Percentiles rank a stretch among this genome's conserved stretches.
Conservation (phyloP, 2,888 invertebrate genomes). For the Scaptomyza polygonia region DNA sequence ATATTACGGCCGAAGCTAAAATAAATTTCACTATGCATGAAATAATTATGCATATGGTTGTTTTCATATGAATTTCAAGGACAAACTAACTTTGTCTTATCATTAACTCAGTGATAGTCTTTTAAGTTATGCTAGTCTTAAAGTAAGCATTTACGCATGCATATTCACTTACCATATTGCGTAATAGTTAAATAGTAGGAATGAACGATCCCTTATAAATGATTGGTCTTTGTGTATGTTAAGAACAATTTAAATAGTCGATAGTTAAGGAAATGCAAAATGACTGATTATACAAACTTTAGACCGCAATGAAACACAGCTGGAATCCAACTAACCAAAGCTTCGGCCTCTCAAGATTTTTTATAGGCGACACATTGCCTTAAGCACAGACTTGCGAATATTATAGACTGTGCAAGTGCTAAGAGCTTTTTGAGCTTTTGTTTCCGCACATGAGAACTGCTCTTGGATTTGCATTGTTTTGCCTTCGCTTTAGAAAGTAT, state of each 20-base stretch:
- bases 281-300: slow-evolving; percentile 64
- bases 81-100: not conserved
- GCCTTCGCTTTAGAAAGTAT: too few species aligned
- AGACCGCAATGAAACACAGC: slow-evolving; percentile 84
- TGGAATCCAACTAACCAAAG: slow-evolving; percentile 81
- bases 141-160: not conserved
- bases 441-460: too few species aligned
- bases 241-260: not conserved
- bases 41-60: not conserved
- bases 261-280: not conserved
- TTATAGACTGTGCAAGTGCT: too few species aligned
- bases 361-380: slow-evolving; percentile 53
- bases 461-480: too few species aligned
- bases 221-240: not conserved
- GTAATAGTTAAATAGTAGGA: slow-evolving; percentile 1
- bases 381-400: too few species aligned
- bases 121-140: not conserved
- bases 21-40: too few species aligned
- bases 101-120: not conserved
- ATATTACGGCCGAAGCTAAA: too few species aligned
- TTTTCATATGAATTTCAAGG: not conserved
- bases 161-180: slow-evolving; percentile 51
- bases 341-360: slow-evolving; percentile 44
- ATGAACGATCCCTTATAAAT: slow-evolving; percentile 1
- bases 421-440: too few species aligned